Base-by-base conservation (phyloP, 2,113 vertebrate species). In the Megaptera novaeangliae region DNA sequence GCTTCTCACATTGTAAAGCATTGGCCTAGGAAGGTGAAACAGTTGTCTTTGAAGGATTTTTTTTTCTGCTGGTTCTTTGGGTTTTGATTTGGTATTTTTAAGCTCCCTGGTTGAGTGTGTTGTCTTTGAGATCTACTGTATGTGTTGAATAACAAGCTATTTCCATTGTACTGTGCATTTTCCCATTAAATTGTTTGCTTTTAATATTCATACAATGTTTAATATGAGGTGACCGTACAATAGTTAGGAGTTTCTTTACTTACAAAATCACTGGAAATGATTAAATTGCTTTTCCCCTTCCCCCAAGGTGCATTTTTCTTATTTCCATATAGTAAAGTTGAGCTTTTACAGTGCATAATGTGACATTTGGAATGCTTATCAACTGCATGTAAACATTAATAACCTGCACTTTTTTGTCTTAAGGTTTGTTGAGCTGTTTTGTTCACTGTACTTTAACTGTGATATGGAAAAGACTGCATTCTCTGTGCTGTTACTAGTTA, bases 221-320 rank as follows among this genome's bases (percentile, higher is more conserved):
- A 98, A 97, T 97, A 89, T 52, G 95, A 98, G 97, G 97, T 98
- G 98, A 98, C 89, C 97, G 93, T 98, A 98, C 96, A 98, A 97
- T 98, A 98, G 98, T 87, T 97, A 98, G 98, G 98, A 98, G 87
- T 98, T 99, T 98, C 98, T 99, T 99, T 99, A 98, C 98, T 98
- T 98, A 98, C 98, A 98, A 98, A 98, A 99, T 99, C 99, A 99
- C 99, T 99, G 99, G 99, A 99, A 99, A 98, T 98, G 97, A 98
- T 99, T 98, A 98, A 98, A 98, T 98, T 98, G 97, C 98, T 98
- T 99, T 97, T 98, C 98, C 96, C 96, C 96, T 44, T 82, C 93
- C 97, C 97, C 95, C 95, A 98, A 98, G 98, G 96, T 99, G 98
- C 99, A 99, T 99, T 99, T 99, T 98, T 98, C 98, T 98, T 98